Percentiles rank a stretch among this genome's conserved stretches.
Conservation (phyloP, 2,888 invertebrate genomes). For the Palloptera scutellata region DNA sequence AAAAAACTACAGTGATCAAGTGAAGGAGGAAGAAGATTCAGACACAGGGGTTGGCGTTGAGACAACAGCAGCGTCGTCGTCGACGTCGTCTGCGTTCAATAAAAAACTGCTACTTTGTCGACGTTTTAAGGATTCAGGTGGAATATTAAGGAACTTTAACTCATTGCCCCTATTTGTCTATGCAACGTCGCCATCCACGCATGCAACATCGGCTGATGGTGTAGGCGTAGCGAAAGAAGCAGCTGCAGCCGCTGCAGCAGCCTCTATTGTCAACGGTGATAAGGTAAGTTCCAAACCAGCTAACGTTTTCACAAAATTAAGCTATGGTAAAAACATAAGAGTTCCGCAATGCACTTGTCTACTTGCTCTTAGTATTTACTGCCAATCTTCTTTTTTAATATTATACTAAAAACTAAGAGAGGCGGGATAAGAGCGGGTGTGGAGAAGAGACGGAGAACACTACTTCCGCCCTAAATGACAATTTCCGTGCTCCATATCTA, state of each 20-base stretch:
- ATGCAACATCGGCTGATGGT: constrained; percentile 57
- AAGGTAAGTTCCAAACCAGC: constrained; percentile 20
- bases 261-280: not conserved
- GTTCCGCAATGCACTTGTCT: too few relatives aligned
- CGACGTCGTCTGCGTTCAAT: constrained; percentile 40
- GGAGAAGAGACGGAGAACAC: too few relatives aligned
- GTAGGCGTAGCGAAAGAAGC: constrained; percentile 55
- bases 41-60: constrained; percentile 34
- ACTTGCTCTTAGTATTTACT: too few relatives aligned
- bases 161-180: constrained; percentile 58
- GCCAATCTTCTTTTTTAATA: too few relatives aligned
- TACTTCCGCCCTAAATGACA: constrained; percentile 26
- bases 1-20: not conserved
- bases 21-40: constrained; percentile 34
- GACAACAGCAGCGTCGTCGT: constrained; percentile 23
- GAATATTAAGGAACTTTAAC: constrained; percentile 54
- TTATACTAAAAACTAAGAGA: too few relatives aligned
- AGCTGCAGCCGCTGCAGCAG: constrained; percentile 27
- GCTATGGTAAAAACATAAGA: not conserved
- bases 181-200: constrained; percentile 57
- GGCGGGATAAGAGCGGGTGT: too few relatives aligned
- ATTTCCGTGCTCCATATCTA: constrained; percentile 15
- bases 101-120: constrained; percentile 56
- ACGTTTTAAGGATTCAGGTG: constrained; percentile 54
- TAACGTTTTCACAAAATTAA: not conserved